phyloP scores from a whole-genome alignment of 2,888 invertebrate species.

The Meandrusa payeni region DNA sequence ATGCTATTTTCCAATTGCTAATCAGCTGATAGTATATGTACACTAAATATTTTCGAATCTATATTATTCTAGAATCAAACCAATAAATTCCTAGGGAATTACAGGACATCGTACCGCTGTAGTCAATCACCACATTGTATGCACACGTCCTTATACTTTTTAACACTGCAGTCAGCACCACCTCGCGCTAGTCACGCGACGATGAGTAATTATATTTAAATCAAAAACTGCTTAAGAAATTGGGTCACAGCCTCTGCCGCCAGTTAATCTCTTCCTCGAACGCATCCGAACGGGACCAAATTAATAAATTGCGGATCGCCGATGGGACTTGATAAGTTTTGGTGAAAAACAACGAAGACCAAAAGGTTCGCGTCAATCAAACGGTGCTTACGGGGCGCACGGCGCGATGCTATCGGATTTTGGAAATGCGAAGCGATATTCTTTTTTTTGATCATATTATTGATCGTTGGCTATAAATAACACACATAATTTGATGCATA shows the following conservation, averaged over 20 bases:
- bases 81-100: too few species aligned
- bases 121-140: too few species aligned
- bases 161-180: not conserved
- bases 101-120: too few species aligned
- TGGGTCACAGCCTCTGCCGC: constrained; percentile 11
- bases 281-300: constrained; percentile 35
- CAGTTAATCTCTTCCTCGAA: constrained; percentile 41
- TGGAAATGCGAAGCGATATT: constrained; percentile 4
- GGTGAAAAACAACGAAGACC: constrained; percentile 38
- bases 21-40: too few species aligned
- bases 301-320: constrained; percentile 51
- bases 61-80: too few species aligned
- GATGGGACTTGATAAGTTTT: constrained; percentile 36
- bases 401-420: constrained; percentile 6
- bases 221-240: constrained; percentile 18
- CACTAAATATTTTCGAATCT: too few species aligned
- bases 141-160: too few species aligned
- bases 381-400: constrained; percentile 19
- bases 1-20: too few species aligned
- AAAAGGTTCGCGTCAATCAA: constrained; percentile 54
- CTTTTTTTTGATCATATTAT: too few species aligned
- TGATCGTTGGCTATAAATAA: too few species aligned
- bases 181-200: constrained; percentile 12
- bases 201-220: constrained; percentile 22
- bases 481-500: too few species aligned